A percentile compares a stretch with the other conserved stretches of the same genome.
Conservation (phyloP, 2,113 vertebrate species). For the Nicator chloris region DNA sequence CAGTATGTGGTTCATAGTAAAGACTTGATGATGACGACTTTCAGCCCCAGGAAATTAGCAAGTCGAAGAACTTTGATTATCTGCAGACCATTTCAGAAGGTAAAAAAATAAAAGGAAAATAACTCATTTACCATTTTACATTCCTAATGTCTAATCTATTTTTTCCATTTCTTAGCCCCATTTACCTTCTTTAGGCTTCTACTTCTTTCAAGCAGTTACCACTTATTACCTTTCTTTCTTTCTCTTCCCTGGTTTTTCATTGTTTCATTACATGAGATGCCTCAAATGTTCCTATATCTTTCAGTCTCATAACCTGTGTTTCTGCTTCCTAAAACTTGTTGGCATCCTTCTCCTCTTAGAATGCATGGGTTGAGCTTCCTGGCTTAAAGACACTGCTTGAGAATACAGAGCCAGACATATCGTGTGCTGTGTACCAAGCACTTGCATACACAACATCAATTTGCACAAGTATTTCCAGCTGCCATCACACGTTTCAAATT, state of each 20-base stretch:
- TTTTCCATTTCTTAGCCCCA: neutral
- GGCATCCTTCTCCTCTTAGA: neutral
- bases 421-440: neutral
- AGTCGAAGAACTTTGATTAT: neutral
- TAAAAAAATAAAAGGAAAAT: neutral
- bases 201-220: neutral
- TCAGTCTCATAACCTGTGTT: neutral
- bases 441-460: neutral
- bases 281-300: neutral
- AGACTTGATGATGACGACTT: neutral
- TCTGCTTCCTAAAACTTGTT: neutral
- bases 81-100: neutral
- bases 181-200: neutral
- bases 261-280: neutral
- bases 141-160: neutral
- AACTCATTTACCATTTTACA: neutral
- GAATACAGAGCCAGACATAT: neutral
- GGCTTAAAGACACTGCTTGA: neutral
- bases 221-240: neutral
- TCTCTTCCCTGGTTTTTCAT: neutral
- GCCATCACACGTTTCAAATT: neutral
- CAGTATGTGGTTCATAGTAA: neutral
- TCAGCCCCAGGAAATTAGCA: neutral
- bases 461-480: neutral
- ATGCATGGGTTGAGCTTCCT: neutral